Base-by-base conservation (phyloP, 2,797 vertebrate species). In the Xenopus petersii region DNA sequence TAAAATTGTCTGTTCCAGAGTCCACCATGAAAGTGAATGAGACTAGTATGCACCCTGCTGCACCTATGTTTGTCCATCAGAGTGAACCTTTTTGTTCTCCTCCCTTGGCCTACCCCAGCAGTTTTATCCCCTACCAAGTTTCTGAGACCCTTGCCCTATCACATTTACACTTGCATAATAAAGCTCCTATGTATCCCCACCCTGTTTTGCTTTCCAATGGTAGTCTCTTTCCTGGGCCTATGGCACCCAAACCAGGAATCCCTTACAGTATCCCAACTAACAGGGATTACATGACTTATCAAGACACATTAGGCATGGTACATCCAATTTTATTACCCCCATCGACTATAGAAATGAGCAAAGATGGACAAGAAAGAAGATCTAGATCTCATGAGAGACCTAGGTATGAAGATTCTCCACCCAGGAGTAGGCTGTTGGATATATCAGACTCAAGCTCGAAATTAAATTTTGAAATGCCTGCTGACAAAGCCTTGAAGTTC, bases 181-280 rank as follows among this genome's bases (percentile, higher is more conserved):
- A 99, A 85, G 94, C 94, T 75, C 95, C 96, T 0, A 94, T 98
- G 15, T 98, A 98, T 77, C 94, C 95, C 10, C 96, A 98, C 75
- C 94, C 95, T 0, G 93, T 96, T 55, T 81, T 98, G 81, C 86
- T 98, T 81, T 93, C 95, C 75, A 95, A 88, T 0, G 95, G 92
- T 86, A 97, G 91, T 85, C 93, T 98, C 70, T 99, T 96, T 81
- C 92, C 95, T 0, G 86, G 94, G 7, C 96, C 96, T 80, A 85
- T 98, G 74, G 91, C 94, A 79, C 93, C 94, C 66, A 98, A 98
- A 81, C 95, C 94, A 1, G 92, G 94, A 70, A 92, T 98, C 71
- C 92, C 94, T 64, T 96, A 94, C 64, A 94, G 93, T 79, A 85
- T 94, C 47, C 91, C 93, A 48, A 90, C 89, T 79, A 89, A 93